These are phyloP conservation scores for Pseudonaja textilis DNA, from an alignment of 2,113 vertebrate species.

Conservation along the genomic window DNA sequence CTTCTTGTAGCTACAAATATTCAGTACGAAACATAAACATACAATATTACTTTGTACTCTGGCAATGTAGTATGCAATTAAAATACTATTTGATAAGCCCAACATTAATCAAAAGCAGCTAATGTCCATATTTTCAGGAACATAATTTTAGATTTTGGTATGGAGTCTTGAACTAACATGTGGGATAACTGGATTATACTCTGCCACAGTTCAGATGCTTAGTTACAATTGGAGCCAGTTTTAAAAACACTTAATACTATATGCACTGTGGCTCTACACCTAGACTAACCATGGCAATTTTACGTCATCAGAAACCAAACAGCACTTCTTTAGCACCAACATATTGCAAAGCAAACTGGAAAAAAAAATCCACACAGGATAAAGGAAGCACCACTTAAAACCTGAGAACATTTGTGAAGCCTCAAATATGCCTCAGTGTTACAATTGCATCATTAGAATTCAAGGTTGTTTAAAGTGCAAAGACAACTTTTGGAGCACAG, in stretches of 20 bases:
- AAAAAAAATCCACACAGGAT: background rate
- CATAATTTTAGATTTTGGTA: background rate
- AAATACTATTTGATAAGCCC: background rate
- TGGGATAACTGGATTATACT: background rate
- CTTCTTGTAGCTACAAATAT: background rate
- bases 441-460: slow-evolving; percentile 29
- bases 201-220: background rate
- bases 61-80: slow-evolving; percentile 16
- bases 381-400: slow-evolving; percentile 20
- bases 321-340: slow-evolving; percentile 37
- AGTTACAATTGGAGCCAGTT: background rate
- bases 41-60: slow-evolving; percentile 7
- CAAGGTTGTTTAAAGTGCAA: slow-evolving; percentile 52
- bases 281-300: slow-evolving; percentile 18
- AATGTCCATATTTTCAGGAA: background rate
- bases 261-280: background rate
- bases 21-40: background rate
- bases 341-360: slow-evolving; percentile 2
- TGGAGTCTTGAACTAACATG: background rate
- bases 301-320: slow-evolving; percentile 29
- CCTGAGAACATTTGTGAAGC: slow-evolving; percentile 37
- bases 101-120: background rate
- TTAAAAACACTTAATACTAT: background rate
- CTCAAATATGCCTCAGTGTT: slow-evolving; percentile 10
- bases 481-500: slow-evolving; percentile 1